A percentile compares a stretch with the other conserved stretches of the same genome.
Conservation (phyloP, 2,888 invertebrate species). For the Tenthredo notha region DNA sequence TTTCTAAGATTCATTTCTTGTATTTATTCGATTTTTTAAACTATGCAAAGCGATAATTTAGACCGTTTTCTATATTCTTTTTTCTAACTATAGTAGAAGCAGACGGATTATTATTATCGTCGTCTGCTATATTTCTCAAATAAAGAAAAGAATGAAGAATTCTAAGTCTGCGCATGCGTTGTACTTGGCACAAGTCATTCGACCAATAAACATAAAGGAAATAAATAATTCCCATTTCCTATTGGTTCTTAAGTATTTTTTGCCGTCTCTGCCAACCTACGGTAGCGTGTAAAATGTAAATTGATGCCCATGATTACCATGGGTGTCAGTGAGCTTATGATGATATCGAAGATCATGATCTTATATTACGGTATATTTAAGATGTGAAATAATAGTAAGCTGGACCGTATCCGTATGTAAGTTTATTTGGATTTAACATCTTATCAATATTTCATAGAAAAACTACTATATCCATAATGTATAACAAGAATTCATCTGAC, state of each 20-base stretch:
- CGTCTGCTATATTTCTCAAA: conserved; percentile 9
- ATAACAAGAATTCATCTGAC: background rate
- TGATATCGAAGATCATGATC: conserved; percentile 14
- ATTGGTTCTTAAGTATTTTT: conserved; percentile 32
- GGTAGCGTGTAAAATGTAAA: conserved; percentile 46
- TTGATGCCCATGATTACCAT: conserved; percentile 47
- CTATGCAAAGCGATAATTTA: background rate
- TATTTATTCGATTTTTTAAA: too few species aligned
- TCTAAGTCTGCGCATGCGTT: background rate
- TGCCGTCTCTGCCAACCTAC: conserved; percentile 24
- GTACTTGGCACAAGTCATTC: background rate
- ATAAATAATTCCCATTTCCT: background rate
- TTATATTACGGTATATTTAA: conserved; percentile 35
- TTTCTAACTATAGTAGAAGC: too few species aligned
- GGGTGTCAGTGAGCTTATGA: conserved; percentile 37
- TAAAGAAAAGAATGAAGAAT: background rate
- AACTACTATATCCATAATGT: background rate
- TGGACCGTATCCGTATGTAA: conserved; percentile 36
- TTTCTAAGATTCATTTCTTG: conserved; percentile 58
- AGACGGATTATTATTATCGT: background rate
- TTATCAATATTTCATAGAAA: background rate
- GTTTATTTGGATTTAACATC: background rate
- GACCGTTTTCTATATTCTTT: background rate
- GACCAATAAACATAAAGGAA: conserved; percentile 8
- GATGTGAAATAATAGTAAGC: conserved; percentile 43